These are phyloP conservation scores for Xylocopa sonorina DNA, from an alignment of 1,140 invertebrate species.

Conservation along the genomic window DNA sequence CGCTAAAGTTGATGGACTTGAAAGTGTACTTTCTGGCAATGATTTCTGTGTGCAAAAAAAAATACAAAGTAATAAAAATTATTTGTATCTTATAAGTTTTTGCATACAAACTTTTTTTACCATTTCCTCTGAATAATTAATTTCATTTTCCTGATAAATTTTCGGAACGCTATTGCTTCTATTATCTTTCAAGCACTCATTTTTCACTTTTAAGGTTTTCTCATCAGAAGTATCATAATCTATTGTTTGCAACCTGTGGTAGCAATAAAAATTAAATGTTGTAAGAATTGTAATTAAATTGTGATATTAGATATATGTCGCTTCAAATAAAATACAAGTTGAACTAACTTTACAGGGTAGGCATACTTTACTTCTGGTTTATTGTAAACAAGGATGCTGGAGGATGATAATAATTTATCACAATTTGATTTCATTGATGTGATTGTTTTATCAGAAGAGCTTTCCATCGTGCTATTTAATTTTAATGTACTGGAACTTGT, in stretches of 20 bases:
- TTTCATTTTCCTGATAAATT: conserved; percentile 1
- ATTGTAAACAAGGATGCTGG: conserved; percentile 65
- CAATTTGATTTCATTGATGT: conserved; percentile 66
- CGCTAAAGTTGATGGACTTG: conserved; percentile 79
- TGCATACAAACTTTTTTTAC: neutral
- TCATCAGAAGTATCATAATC: conserved; percentile 3
- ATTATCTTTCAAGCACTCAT: neutral
- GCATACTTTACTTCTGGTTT: conserved; percentile 79
- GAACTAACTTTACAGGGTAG: conserved; percentile 78
- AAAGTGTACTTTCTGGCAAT: conserved; percentile 83
- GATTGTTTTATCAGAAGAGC: conserved; percentile 71
- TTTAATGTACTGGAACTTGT: conserved; percentile 70
- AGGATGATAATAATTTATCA: conserved; percentile 65
- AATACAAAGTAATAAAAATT: neutral
- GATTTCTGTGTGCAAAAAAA: conserved; percentile 70
- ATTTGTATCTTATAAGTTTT: neutral
- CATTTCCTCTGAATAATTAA: conserved; percentile 25
- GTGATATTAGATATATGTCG: neutral
- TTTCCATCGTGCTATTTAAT: conserved; percentile 65
- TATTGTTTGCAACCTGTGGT: conserved; percentile 26
- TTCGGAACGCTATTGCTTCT: neutral
- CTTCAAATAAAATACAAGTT: neutral
- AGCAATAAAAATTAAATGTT: too few species aligned
- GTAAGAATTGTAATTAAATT: neutral
- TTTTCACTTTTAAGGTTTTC: neutral